Base-by-base conservation (phyloP, 2,113 vertebrate species). In the Pantherophis guttatus region DNA sequence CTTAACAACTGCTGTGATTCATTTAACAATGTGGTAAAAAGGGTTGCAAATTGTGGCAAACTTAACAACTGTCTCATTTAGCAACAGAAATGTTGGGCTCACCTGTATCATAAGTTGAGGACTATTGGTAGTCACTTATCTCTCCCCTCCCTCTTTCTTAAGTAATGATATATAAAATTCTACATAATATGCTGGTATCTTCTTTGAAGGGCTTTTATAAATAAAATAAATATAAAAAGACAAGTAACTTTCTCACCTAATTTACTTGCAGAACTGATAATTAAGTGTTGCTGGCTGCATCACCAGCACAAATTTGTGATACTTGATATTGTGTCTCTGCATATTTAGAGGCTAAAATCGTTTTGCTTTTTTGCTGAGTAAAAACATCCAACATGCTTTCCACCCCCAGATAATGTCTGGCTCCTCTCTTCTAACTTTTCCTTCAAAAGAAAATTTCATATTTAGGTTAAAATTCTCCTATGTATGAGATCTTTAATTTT, bases 191-290 rank as follows among this genome's bases (percentile, higher is more conserved):
- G 65, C 65, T 95, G 29, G 95, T 95, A 94, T 96, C 91, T 39
- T 97, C 95, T 96, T 96, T 95, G 95, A 90, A 91, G 97, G 97
- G 92, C 94, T 96, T 98, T 97, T 97, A 97, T 97, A 98, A 97
- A 97, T 97, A 98, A 98, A 97, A 98, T 97, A 97, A 97, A 98
- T 98, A 97, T 97, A 98, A 98, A 98, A 98, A 98, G 97, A 97
- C 97, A 98, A 98, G 98, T 97, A 97, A 98, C 98, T 98, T 98
- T 98, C 98, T 98, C 98, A 98, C 98, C 97, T 98, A 98, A 98
- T 98, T 98, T 98, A 97, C 97, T 97, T 97, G 97, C 97, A 97
- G 97, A 98, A 97, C 98, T 98, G 98, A 98, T 98, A 98, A 98
- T 98, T 98, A 98, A 98, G 98, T 98, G 98, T 97, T 97, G 97